phyloP scores from a whole-genome alignment of 2,797 vertebrate species.

The Enteromius paludinosus region DNA sequence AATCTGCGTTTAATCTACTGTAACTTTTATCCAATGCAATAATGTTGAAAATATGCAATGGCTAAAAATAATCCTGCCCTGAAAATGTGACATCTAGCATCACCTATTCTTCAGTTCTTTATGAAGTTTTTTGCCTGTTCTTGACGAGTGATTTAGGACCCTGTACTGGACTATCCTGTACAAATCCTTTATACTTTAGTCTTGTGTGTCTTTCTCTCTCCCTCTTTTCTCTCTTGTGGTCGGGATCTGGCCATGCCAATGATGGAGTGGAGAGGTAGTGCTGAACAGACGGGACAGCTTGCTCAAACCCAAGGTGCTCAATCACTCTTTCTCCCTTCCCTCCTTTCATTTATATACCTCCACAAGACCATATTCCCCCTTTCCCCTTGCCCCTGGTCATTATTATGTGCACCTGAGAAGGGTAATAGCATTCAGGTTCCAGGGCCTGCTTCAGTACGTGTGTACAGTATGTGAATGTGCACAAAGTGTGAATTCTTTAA shows the following conservation, averaged over 20 bases:
- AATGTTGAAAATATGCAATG: neutral
- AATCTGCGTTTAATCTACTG: neutral
- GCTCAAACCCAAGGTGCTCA: conserved; percentile 76
- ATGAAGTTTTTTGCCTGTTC: neutral
- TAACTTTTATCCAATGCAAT: neutral
- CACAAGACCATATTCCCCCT: conserved; percentile 57
- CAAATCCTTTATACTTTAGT: conserved; percentile 12
- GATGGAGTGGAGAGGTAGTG: conserved; percentile 77
- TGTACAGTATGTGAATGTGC: conserved; percentile 1
- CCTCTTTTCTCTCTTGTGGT: conserved; percentile 68
- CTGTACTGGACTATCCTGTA: neutral
- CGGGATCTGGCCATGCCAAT: conserved; percentile 71
- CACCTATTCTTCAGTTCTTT: neutral
- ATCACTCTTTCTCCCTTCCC: conserved; percentile 75
- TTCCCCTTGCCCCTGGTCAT: conserved; percentile 60
- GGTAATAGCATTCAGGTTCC: conserved; percentile 29
- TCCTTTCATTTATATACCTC: conserved; percentile 64
- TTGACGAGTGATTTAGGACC: neutral
- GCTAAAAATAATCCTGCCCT: neutral
- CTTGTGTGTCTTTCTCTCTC: conserved; percentile 26
- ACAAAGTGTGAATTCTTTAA: conserved; percentile 6
- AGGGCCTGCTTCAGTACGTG: conserved; percentile 6
- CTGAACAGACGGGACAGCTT: conserved; percentile 76
- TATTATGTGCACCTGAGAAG: conserved; percentile 63
- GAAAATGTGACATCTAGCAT: neutral